These are phyloP conservation scores for Ephydatia muelleri DNA, from an alignment of 37 sponge, comb jelly and placozoan genomes.

Conservation along the genomic window DNA sequence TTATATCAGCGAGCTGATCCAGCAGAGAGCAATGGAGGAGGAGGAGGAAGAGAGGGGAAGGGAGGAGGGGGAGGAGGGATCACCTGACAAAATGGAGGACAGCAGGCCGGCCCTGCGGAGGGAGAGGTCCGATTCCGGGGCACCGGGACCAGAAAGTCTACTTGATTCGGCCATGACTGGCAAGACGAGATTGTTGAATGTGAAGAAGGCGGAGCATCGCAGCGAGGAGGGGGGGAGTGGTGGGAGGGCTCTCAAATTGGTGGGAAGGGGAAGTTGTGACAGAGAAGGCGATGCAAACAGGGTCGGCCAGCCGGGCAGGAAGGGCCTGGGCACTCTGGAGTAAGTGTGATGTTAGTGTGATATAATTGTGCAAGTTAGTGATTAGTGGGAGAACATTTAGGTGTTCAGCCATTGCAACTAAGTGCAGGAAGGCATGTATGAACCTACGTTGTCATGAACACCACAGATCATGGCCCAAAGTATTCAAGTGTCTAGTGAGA, in stretches of 20 bases:
- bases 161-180: neutral
- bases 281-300: no score
- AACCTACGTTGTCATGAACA: no score
- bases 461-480: no score
- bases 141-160: neutral
- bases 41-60: constrained; percentile 11
- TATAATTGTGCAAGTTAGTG: no score
- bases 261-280: neutral
- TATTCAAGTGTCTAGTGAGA: no score
- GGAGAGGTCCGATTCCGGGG: neutral
- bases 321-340: neutral
- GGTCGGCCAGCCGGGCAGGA: neutral
- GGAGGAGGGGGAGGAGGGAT: constrained; percentile 6
- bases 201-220: neutral
- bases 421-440: no score
- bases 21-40: constrained; percentile 12
- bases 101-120: neutral
- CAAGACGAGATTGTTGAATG: neutral
- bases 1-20: constrained; percentile 61
- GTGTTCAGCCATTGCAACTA: no score
- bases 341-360: no score
- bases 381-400: no score
- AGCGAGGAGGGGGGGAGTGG: neutral
- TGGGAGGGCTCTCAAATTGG: neutral
- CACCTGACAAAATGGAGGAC: neutral